phyloP scores from a whole-genome alignment of 2,797 vertebrate genomes.

The Morus bassanus region DNA sequence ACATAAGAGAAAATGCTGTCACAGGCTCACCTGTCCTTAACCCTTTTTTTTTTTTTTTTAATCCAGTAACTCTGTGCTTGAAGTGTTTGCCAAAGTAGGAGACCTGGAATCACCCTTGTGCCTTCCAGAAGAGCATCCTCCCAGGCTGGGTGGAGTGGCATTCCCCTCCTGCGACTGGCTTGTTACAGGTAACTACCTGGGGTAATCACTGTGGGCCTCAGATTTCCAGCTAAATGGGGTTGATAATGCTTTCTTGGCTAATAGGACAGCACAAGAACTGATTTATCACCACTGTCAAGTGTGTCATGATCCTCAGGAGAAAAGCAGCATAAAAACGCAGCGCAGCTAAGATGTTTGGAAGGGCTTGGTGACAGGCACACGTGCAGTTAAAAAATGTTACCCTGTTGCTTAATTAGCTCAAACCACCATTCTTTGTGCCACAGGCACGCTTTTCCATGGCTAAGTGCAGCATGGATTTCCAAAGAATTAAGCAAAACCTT shows the following conservation, averaged over 20 bases:
- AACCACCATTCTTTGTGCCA: not conserved
- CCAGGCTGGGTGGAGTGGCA: not conserved
- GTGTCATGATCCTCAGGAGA: not conserved
- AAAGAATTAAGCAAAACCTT: not conserved
- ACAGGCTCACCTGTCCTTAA: not conserved
- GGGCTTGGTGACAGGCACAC: not conserved
- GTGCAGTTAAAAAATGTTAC: not conserved
- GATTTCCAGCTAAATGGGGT: not conserved
- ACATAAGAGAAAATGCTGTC: not conserved
- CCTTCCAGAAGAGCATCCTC: not conserved
- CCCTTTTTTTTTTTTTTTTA: not conserved
- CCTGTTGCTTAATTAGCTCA: not conserved
- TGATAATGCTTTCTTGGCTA: not conserved
- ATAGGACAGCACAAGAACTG: not conserved
- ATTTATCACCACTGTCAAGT: not conserved
- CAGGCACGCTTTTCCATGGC: accelerated
- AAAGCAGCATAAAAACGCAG: not conserved
- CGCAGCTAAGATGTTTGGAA: not conserved
- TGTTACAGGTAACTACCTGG: not conserved
- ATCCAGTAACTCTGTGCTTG: not conserved
- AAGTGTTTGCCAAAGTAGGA: not conserved
- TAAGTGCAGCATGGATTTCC: not conserved
- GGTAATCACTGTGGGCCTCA: not conserved
- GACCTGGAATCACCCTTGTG: accelerated
- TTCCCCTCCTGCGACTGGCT: not conserved